These are phyloP conservation scores for Larimichthys crocea DNA, from an alignment of 2,113 vertebrate genomes.

Conservation along the genomic window DNA sequence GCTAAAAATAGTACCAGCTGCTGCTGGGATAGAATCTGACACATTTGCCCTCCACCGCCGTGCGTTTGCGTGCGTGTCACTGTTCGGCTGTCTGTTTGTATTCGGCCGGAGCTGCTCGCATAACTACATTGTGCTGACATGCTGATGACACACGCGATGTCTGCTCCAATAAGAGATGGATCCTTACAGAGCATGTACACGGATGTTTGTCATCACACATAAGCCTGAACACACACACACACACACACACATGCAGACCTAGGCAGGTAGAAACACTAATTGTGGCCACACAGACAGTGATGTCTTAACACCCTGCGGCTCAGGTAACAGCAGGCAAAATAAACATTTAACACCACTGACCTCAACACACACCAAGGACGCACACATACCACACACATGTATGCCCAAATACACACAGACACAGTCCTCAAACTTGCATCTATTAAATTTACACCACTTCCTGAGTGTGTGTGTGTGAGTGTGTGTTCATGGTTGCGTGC, in stretches of 20 bases:
- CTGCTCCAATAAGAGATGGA: background rate
- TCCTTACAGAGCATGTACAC: background rate
- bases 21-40: slow-evolving; percentile 40
- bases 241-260: background rate
- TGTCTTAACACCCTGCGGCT: background rate
- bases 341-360: slow-evolving; percentile 25
- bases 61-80: background rate
- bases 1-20: slow-evolving; percentile 45
- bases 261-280: slow-evolving; percentile 3
- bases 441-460: slow-evolving; percentile 8
- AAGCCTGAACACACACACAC: background rate
- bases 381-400: slow-evolving; percentile 13
- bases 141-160: background rate
- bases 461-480: background rate
- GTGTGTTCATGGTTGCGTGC: slow-evolving; percentile 29
- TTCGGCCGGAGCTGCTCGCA: slow-evolving; percentile 16
- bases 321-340: slow-evolving; percentile 34
- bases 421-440: background rate
- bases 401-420: background rate
- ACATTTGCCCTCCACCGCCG: slow-evolving; percentile 7
- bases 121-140: background rate
- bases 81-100: slow-evolving; percentile 2
- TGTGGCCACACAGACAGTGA: background rate
- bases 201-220: slow-evolving; percentile 4
- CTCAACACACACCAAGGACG: background rate